A percentile compares a stretch with the other conserved stretches of the same genome.
These are phyloP conservation scores for Allobates femoralis DNA, from an alignment of 2,797 vertebrate species.

Conservation along the genomic window DNA sequence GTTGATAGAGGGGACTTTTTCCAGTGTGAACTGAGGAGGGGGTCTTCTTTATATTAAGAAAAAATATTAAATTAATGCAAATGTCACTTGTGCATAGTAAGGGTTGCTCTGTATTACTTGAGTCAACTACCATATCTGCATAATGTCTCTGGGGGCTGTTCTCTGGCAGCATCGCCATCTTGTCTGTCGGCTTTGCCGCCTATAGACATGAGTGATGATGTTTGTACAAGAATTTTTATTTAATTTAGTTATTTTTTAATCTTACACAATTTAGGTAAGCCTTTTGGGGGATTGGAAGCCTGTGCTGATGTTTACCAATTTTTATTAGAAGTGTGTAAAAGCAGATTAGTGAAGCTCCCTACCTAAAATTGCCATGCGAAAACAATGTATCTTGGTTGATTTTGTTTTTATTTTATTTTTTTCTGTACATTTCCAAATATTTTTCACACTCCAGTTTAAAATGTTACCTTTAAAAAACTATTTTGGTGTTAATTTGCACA, in stretches of 20 bases:
- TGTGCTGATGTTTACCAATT: not conserved
- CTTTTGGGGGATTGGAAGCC: not conserved
- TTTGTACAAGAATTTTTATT: not conserved
- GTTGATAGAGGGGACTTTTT: not conserved
- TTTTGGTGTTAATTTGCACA: constrained; percentile 57
- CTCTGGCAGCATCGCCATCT: not conserved
- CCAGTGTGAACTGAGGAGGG: not conserved
- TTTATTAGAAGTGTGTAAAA: not conserved
- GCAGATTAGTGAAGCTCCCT: not conserved
- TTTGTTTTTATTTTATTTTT: not conserved
- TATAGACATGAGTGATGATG: not conserved
- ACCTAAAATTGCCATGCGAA: not conserved
- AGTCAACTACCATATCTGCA: not conserved
- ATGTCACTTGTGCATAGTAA: not conserved
- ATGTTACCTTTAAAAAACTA: constrained; percentile 31
- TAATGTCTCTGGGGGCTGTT: not conserved
- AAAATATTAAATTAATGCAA: not conserved
- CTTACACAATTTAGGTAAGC: not conserved
- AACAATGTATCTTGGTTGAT: constrained; percentile 1
- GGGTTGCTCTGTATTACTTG: not conserved
- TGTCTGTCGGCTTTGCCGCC: not conserved
- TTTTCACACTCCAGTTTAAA: constrained; percentile 48
- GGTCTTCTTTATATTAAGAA: not conserved
- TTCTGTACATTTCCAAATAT: constrained; percentile 38
- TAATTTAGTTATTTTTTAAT: not conserved